These are phyloP conservation scores for Acridotheres tristis DNA, from an alignment of 2,797 vertebrate genomes.

Conservation along the genomic window DNA sequence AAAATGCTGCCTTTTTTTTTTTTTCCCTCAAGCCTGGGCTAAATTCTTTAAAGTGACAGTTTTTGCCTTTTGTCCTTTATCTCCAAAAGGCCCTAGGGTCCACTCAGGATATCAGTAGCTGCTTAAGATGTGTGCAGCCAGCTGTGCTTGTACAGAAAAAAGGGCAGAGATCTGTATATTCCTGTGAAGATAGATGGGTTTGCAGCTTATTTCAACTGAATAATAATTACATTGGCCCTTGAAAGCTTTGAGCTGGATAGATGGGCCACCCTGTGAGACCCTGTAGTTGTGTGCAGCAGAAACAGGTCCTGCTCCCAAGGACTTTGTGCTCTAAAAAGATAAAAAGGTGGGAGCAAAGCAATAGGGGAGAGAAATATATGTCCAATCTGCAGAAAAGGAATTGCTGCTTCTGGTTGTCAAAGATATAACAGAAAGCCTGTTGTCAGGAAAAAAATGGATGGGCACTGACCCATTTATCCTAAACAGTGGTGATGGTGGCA, in stretches of 20 bases:
- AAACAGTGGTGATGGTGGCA: not conserved
- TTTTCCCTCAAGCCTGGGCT: not conserved
- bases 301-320: not conserved
- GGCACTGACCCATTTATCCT: not conserved
- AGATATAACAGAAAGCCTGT: not conserved
- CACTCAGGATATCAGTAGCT: not conserved
- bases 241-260: not conserved
- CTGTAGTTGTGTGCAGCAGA: not conserved
- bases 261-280: not conserved
- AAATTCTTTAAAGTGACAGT: not conserved
- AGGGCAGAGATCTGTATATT: not conserved
- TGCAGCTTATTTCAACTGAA: conserved; percentile 1
- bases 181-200: not conserved
- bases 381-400: not conserved
- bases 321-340: not conserved
- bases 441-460: not conserved
- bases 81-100: not conserved
- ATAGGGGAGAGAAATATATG: not conserved
- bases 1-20: not conserved
- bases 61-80: not conserved
- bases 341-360: not conserved
- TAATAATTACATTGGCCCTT: not conserved
- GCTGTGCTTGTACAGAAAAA: not conserved
- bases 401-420: not conserved
- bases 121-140: not conserved